These are phyloP conservation scores for Venusia cambrica DNA, from an alignment of 2,888 invertebrate genomes.

Conservation along the genomic window DNA sequence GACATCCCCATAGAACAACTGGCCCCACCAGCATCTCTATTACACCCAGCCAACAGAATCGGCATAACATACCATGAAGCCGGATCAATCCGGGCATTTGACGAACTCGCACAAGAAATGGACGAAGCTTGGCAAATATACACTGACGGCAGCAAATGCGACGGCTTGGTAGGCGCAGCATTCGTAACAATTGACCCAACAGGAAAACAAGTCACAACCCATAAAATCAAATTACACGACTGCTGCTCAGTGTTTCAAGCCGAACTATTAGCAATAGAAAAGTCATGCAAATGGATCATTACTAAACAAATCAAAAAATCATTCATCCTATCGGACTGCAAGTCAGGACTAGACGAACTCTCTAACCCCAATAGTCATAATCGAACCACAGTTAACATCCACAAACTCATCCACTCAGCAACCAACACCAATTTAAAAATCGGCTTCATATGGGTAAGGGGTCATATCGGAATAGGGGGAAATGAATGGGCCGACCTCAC, in stretches of 20 bases:
- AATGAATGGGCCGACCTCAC: conserved; percentile 21
- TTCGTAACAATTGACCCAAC: background rate
- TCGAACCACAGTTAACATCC: background rate
- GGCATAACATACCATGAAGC: background rate
- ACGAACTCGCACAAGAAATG: background rate
- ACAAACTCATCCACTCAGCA: background rate
- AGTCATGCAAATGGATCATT: background rate
- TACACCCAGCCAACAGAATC: background rate
- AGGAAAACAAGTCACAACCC: background rate
- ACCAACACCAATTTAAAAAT: background rate
- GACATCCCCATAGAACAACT: conserved; percentile 7
- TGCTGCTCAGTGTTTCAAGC: conserved; percentile 6
- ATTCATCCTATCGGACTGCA: background rate
- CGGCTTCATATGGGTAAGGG: conserved; percentile 20
- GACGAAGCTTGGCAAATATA: background rate
- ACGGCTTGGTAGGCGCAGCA: background rate
- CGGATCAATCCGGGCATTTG: background rate
- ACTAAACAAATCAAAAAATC: background rate
- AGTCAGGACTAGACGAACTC: conserved; percentile 14
- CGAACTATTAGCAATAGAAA: conserved; percentile 1
- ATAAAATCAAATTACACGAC: conserved; percentile 6
- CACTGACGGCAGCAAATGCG: background rate
- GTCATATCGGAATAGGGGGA: conserved; percentile 15
- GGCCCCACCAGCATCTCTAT: background rate
- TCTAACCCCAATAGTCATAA: background rate